A percentile compares a stretch with the other conserved stretches of the same genome.
phyloP scores from a whole-genome alignment of 2,888 invertebrate genomes.

The Epsilonema sp. region DNA sequence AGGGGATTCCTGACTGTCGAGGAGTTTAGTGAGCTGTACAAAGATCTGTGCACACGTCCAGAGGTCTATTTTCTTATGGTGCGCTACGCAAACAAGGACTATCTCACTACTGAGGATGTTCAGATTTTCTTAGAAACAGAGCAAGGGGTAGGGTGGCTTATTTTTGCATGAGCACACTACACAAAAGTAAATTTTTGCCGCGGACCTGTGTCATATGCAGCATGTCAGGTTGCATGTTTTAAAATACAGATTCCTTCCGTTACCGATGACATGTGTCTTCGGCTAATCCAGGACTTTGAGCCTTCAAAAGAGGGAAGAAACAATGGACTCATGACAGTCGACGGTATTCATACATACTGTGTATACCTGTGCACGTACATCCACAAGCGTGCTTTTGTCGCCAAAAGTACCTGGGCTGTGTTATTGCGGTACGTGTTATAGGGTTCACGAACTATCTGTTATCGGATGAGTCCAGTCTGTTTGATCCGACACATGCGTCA shows the following conservation, averaged over 20 bases:
- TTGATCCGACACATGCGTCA: conserved; percentile 34
- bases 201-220: not conserved
- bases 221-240: conserved; percentile 4
- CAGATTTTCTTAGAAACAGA: conserved; percentile 41
- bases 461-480: conserved; percentile 37
- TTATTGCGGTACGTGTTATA: no score
- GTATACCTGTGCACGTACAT: no score
- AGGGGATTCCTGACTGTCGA: conserved; percentile 35
- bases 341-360: conserved; percentile 30
- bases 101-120: conserved; percentile 39
- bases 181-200: not conserved
- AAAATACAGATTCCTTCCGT: conserved; percentile 36
- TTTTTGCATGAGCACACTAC: not conserved
- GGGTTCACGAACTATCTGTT: conserved; percentile 33
- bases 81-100: conserved; percentile 40
- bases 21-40: conserved; percentile 40
- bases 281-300: conserved; percentile 38
- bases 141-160: conserved; percentile 41
- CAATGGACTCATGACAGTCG: conserved; percentile 38
- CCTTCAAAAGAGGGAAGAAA: conserved; percentile 38
- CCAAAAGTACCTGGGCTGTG: no score
- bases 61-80: conserved; percentile 42
- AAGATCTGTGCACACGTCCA: conserved; percentile 42
- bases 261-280: conserved; percentile 37
- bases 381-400: no score